phyloP scores from a whole-genome alignment of 2,888 invertebrate genomes.

The Diadegma fenestrale region DNA sequence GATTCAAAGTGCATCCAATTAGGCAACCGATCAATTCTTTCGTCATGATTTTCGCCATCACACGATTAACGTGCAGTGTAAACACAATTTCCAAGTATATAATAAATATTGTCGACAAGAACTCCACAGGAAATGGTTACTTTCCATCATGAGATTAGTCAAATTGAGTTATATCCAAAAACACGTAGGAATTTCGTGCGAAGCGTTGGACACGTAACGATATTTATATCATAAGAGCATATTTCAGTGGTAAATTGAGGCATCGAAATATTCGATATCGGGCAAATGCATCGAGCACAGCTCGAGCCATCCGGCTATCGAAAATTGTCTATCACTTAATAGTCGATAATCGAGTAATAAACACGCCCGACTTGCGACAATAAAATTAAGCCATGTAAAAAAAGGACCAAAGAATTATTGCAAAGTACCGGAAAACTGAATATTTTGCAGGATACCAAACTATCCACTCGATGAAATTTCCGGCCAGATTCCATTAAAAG shows the following conservation, averaged over 20 bases:
- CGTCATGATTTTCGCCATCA: too few relatives aligned
- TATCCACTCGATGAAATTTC: neutral
- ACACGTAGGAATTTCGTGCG: neutral
- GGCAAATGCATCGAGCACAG: neutral
- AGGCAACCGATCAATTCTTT: slow-evolving; percentile 9
- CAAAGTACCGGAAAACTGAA: slow-evolving; percentile 28
- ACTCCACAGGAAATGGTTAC: neutral
- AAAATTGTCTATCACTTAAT: slow-evolving; percentile 8
- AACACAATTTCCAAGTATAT: neutral
- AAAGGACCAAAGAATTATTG: neutral
- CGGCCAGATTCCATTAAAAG: neutral
- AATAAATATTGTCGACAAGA: neutral
- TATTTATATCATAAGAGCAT: neutral
- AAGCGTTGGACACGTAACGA: neutral
- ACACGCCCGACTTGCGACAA: slow-evolving; percentile 26
- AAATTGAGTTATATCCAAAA: neutral
- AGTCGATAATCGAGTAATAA: slow-evolving; percentile 9
- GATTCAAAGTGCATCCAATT: slow-evolving; percentile 2
- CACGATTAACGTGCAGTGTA: too few relatives aligned
- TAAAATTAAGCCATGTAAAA: slow-evolving; percentile 18
- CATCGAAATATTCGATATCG: slow-evolving; percentile 1
- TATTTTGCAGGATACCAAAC: neutral
- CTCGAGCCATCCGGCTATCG: neutral
- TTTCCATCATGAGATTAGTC: neutral
- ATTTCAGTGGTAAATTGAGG: neutral